Evolutionary conservation across 2,888 invertebrate species (phyloP).

Genomic region (Anticlea derivata): DNA sequence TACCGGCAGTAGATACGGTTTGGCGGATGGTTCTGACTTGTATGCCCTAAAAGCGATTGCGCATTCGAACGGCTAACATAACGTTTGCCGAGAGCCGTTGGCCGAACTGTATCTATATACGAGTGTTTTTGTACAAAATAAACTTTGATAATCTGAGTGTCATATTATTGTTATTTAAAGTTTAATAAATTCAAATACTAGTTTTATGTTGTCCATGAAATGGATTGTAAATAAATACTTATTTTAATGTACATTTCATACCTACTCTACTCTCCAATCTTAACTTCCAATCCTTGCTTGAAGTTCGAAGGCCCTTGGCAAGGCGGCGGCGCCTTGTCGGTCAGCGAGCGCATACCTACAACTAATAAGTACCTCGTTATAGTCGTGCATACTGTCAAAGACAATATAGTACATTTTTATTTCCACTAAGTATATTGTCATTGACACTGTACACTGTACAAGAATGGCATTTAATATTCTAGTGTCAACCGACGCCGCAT

Average conservation of each 20-base stretch:
- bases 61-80: no score
- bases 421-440: no score
- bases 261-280: not conserved
- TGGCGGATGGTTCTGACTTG: no score
- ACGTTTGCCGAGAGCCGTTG: not conserved
- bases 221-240: slow-evolving; percentile 34
- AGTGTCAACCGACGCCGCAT: no score
- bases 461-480: no score
- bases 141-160: slow-evolving; percentile 9
- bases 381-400: not conserved
- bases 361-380: no score
- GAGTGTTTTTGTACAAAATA: not conserved
- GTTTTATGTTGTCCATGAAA: slow-evolving; percentile 27
- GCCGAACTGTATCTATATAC: not conserved
- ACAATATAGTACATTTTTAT: no score
- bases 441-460: no score
- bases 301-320: not conserved
- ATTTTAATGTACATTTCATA: not conserved
- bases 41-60: no score
- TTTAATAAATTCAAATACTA: slow-evolving; percentile 5
- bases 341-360: no score
- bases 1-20: no score
- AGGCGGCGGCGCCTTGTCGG: no score
- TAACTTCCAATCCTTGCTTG: not conserved
- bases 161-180: slow-evolving; percentile 11